Evolutionary conservation across 2,888 invertebrate species (phyloP).

Genomic region (Lagria hirta): DNA sequence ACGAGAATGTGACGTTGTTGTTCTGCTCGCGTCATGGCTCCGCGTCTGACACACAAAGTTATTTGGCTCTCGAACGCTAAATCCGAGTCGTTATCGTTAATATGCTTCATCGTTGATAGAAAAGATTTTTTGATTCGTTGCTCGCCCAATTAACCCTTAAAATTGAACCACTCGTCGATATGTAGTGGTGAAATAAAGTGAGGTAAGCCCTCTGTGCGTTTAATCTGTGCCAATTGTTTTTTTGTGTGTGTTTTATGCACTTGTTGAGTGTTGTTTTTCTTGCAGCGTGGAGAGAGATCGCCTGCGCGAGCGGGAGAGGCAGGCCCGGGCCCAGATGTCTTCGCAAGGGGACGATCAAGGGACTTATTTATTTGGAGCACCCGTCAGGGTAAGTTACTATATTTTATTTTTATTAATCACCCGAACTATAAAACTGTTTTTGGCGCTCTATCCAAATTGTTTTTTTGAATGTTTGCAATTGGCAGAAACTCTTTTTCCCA

Average conservation of each 20-base stretch:
- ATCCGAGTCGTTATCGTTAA: background rate
- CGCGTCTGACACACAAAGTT: slow-evolving; percentile 32
- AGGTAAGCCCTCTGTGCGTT: slow-evolving; percentile 14
- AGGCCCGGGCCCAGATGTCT: slow-evolving; percentile 76
- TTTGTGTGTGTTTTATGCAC: slow-evolving; percentile 26
- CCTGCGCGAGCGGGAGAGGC: slow-evolving; percentile 75
- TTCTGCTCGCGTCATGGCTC: slow-evolving; percentile 30
- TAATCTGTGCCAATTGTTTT: slow-evolving; percentile 11
- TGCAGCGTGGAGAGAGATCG: slow-evolving; percentile 67
- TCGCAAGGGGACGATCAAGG: slow-evolving; percentile 63
- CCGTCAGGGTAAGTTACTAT: slow-evolving; percentile 67
- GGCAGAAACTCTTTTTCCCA: too few relatives aligned
- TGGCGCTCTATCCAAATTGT: too few relatives aligned
- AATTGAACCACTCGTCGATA: slow-evolving; percentile 7
- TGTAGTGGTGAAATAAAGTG: slow-evolving; percentile 8
- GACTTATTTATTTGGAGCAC: slow-evolving; percentile 67
- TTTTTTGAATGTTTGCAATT: too few relatives aligned
- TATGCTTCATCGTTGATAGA: background rate
- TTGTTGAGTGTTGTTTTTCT: slow-evolving; percentile 38
- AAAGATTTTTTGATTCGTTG: too few relatives aligned
- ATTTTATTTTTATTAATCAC: too few relatives aligned
- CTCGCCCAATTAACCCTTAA: too few relatives aligned
- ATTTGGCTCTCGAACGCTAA: slow-evolving; percentile 24
- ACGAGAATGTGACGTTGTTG: slow-evolving; percentile 35
- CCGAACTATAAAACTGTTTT: too few relatives aligned